Evolutionary conservation across 30 jellyfish, hydroid and myxozoan species (phyloP).

Genomic region (Rhopilema esculentum): DNA sequence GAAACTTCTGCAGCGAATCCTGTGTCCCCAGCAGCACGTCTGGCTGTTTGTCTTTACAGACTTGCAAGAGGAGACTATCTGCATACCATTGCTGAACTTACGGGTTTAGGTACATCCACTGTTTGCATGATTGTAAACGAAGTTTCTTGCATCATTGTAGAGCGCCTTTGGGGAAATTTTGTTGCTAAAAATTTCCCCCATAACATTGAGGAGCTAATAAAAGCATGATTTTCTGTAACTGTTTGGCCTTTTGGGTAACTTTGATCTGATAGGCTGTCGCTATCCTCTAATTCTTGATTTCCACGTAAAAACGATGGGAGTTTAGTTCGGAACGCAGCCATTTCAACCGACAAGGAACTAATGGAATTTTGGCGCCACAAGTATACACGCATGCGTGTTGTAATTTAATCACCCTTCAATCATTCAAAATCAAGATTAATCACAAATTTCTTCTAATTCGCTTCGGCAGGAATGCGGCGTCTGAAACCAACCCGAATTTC

Average conservation of each 20-base stretch:
- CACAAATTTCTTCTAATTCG: neutral
- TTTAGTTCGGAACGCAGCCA: neutral
- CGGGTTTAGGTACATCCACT: neutral
- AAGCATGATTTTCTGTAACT: neutral
- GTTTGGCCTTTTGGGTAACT: neutral
- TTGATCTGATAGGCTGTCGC: neutral
- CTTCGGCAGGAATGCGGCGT: conserved; percentile 18
- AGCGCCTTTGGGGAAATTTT: too few relatives aligned
- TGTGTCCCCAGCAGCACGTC: too few relatives aligned
- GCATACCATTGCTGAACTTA: neutral
- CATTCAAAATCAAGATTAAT: neutral
- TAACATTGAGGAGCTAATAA: too few relatives aligned
- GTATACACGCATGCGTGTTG: neutral
- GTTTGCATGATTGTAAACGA: neutral
- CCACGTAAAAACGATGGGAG: neutral
- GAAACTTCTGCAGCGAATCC: too few relatives aligned
- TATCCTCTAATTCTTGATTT: neutral
- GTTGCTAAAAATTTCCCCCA: too few relatives aligned
- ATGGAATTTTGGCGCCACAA: neutral
- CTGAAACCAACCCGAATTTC: conserved; percentile 16
- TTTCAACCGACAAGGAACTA: neutral
- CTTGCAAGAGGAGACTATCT: conserved; percentile 8
- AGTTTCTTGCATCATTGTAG: too few relatives aligned
- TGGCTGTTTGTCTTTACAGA: conserved; percentile 7
- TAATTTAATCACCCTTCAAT: neutral